Percentiles rank a stretch among this genome's conserved stretches.
Conservation (phyloP, 2,888 invertebrate species). For the Torymus auratus region DNA sequence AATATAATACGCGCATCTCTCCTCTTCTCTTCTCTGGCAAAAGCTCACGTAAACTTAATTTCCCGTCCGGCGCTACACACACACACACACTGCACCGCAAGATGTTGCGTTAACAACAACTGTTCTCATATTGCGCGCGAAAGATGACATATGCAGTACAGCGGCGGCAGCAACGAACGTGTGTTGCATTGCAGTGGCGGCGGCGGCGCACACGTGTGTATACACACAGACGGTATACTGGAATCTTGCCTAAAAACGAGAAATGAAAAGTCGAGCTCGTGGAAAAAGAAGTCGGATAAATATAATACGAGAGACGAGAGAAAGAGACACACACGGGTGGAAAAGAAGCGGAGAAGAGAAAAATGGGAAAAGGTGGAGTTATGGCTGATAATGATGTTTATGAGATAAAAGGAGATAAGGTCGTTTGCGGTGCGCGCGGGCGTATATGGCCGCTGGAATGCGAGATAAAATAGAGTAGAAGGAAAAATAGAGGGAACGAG, state of each 20-base stretch:
- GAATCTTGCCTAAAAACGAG: slow-evolving; percentile 26
- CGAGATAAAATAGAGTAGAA: no score
- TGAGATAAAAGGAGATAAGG: not conserved
- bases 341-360: not conserved
- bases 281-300: no score
- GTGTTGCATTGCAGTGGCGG: not conserved
- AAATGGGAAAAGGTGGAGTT: not conserved
- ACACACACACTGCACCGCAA: slow-evolving; percentile 25
- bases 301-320: not conserved
- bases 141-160: slow-evolving; percentile 45
- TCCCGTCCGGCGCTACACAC: not conserved
- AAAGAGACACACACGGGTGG: not conserved
- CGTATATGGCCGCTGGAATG: no score
- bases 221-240: not conserved
- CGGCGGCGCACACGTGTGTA: not conserved
- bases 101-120: slow-evolving; percentile 52
- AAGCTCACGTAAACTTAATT: slow-evolving; percentile 41
- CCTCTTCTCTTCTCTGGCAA: no score
- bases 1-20: no score
- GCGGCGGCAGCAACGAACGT: not conserved
- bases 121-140: slow-evolving; percentile 44
- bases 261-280: no score
- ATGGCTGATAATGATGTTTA: not conserved
- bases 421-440: no score
- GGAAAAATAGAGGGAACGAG: no score